Percentiles rank a stretch among this genome's conserved stretches.
phyloP scores from a whole-genome alignment of 2,113 vertebrate species.

The Ptilonorhynchus violaceus region DNA sequence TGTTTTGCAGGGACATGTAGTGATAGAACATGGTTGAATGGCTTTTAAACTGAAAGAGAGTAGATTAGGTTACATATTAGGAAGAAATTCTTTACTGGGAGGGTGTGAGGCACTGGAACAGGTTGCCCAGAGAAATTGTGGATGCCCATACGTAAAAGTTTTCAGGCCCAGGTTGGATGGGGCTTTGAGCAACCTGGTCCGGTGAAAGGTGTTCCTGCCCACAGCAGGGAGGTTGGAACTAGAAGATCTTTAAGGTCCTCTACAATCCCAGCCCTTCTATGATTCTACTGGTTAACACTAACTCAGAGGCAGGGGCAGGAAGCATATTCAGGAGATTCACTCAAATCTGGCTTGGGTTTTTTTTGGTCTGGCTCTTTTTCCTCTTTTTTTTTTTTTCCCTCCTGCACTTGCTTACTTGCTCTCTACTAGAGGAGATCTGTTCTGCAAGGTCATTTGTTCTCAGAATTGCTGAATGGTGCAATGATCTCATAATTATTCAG shows the following conservation, averaged over 20 bases:
- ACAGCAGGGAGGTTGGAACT: background rate
- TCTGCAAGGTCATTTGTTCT: background rate
- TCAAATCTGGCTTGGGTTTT: background rate
- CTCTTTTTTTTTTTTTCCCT: background rate
- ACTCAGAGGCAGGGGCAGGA: background rate
- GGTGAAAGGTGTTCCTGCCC: background rate
- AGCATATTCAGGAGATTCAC: background rate
- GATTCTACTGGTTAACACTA: background rate
- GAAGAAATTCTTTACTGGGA: background rate
- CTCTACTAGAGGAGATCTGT: background rate
- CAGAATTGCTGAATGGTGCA: background rate
- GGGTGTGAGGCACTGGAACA: background rate
- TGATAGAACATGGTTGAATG: background rate
- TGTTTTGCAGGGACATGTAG: background rate
- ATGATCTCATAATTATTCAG: constrained; percentile 28
- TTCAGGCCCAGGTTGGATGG: background rate
- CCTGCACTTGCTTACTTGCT: too few relatives aligned
- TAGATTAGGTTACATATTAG: background rate
- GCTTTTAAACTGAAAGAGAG: background rate
- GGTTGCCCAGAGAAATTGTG: background rate
- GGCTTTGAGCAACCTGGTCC: background rate
- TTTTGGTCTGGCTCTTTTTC: background rate
- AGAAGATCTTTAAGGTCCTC: background rate
- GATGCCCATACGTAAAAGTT: background rate
- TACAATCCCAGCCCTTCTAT: background rate